Conservation (phyloP, 2,113 vertebrate species). For the Talpa occidentalis region DNA sequence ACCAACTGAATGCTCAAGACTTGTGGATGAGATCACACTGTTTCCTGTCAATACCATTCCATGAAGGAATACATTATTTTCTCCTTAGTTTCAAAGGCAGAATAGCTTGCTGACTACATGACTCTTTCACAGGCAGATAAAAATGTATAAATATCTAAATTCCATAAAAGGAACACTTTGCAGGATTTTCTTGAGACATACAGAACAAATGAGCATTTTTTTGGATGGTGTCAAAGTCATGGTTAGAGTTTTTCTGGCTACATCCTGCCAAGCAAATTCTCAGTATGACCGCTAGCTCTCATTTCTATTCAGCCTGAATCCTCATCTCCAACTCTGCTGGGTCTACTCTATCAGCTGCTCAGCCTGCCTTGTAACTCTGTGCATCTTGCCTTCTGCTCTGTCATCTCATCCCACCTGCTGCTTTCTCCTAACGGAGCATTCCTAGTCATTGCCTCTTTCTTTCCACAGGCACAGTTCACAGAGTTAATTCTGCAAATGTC, state of each 20-base stretch:
- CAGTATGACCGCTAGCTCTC: not conserved
- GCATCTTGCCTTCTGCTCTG: slow-evolving; percentile 25
- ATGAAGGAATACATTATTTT: slow-evolving; percentile 25
- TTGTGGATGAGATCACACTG: not conserved
- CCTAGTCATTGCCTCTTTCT: slow-evolving; percentile 1
- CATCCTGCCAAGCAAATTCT: slow-evolving; percentile 25
- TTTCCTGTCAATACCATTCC: slow-evolving; percentile 44
- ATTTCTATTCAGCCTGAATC: not conserved
- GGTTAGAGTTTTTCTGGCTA: not conserved
- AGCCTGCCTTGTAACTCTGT: not conserved
- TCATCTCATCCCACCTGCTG: slow-evolving; percentile 21
- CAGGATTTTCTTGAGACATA: slow-evolving; percentile 12
- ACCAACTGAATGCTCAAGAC: not conserved
- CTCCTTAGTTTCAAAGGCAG: slow-evolving; percentile 34
- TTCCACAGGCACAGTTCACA: not conserved
- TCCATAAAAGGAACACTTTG: slow-evolving; percentile 42
- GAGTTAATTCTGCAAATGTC: not conserved
- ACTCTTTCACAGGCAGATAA: slow-evolving; percentile 54
- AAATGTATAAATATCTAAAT: slow-evolving; percentile 41
- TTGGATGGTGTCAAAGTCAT: slow-evolving; percentile 39
- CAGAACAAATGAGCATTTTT: slow-evolving; percentile 64
- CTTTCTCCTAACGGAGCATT: slow-evolving; percentile 25
- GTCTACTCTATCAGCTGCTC: not conserved
- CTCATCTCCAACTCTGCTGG: not conserved
- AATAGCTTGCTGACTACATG: not conserved